Evolutionary conservation across 2,888 invertebrate species (phyloP), one percentile per base, ranked within the genome.

Genomic region (Lepidocyrtinus sp.): DNA sequence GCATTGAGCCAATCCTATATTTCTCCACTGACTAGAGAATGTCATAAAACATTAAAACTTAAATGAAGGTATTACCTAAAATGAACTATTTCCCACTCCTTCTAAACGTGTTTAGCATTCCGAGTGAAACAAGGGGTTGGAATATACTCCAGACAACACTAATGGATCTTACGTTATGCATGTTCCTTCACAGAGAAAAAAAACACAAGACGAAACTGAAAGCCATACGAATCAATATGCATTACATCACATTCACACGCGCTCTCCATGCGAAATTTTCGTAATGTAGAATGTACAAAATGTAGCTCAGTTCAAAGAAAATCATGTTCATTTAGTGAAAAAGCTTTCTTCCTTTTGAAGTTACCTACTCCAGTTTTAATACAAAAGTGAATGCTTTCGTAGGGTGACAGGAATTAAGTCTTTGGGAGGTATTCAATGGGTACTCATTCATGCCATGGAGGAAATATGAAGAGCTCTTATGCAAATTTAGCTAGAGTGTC

Each of bases 161-260:
- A 36, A 36, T 36, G 36, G 36, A 36, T 36, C 5, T 36, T 36
- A 36, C 12, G 36, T 36, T 36, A 36, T 12, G 36, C 5, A 36
- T 5, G n/a, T n/a, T n/a, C n/a, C n/a, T n/a, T n/a, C n/a, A n/a
- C 5, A 36, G 36, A 36, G 36, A 36, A 36, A 36, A 36, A 36
- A 36, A 36, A 36, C 36, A 36, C 36, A 36, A 36, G 36, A 36
- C 36, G 36, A 36, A n/a, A n/a, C n/a, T n/a, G n/a, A n/a, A 36
- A 36, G 36, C 36, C 36, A 36, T n/a, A n/a, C 74, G 79, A 85
- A 85, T 85, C 85, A 85, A 85, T 85, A 82, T 83, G 85, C 83
- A 83, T 83, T 85, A 81, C 83, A 83, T 81, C 81, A 82, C 84
- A 82, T 78, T n/a, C 74, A 75, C 69, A 75, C 79, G 79, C 79